Base-by-base conservation (phyloP, 2,888 invertebrate genomes). In the Bellardia pandia region DNA sequence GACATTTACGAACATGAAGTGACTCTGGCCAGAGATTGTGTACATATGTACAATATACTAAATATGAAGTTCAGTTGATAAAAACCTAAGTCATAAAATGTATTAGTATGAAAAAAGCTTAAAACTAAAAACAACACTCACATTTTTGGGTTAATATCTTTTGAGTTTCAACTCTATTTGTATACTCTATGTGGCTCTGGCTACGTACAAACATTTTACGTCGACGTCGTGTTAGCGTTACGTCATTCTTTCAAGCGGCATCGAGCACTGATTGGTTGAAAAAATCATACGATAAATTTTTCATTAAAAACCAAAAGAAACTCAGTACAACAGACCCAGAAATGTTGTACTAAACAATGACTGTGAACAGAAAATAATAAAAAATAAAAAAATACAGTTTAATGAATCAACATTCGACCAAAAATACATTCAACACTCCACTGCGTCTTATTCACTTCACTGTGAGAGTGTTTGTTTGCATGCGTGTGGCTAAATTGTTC, bases 211-310 rank as follows among this genome's bases (percentile, higher is more conserved):
- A 64, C 16, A 64, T 60, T 53, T 56, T 58, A 58, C 5, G 45
- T 89, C 89, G 89, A 78, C 88, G 74, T 85, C 86, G 85, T 62
- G 53, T 62, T 85, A 56, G 51, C 89, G 90, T 93, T 92, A 93
- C 93, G 92, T 92, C 93, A 93, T 89, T 90, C 89, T 86, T 76
- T 89, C 89, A 91, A 91, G 90, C 91, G 40, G 90, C 90, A 89
- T 77, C 62, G 68, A 88, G 72, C 90, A 90, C 90, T 91, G 92
- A 93, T 93, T 93, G 93, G 93, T 90, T 88, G 89, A 91, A 93
- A 91, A 91, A 89, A 93, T 93, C 93, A 90, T 93, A 93, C 93
- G 93, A 93, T 91, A 90, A 86, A 91, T 90, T 91, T 90, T 90
- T 91, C 90, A 90, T 90, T 89, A 89, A 90, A 88, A 89, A 80